These are phyloP conservation scores for Macrocentrus cingulum DNA, from an alignment of 1,140 invertebrate genomes.

Conservation along the genomic window DNA sequence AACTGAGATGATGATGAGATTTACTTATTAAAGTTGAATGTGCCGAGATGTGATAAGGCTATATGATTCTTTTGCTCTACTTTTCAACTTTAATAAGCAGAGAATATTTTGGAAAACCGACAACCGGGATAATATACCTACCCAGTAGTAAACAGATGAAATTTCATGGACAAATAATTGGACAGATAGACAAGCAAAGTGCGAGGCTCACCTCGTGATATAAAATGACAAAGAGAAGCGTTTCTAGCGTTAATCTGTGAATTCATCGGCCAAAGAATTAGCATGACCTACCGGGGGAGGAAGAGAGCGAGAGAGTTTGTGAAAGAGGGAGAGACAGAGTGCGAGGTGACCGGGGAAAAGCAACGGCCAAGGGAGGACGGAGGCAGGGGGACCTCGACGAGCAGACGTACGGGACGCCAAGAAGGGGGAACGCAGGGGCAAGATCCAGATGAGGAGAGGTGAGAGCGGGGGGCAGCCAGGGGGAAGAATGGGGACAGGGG, in stretches of 20 bases:
- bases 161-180: no score
- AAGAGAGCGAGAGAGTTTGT: constrained; percentile 19
- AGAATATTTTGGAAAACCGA: no score
- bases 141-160: no score
- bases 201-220: no score
- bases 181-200: no score
- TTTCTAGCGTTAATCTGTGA: constrained; percentile 33
- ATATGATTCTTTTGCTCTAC: no score
- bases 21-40: no score
- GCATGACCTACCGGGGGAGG: constrained; percentile 36
- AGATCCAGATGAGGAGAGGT: constrained; percentile 37
- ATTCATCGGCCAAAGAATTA: constrained; percentile 46
- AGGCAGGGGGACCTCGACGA: constrained; percentile 10
- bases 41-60: no score
- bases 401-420: constrained; percentile 36
- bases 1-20: no score
- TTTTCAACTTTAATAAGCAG: no score
- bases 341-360: constrained; percentile 20
- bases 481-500: constrained; percentile 33
- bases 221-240: constrained; percentile 24
- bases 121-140: no score
- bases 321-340: constrained; percentile 15
- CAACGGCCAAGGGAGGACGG: constrained; percentile 24
- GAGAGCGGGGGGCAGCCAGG: constrained; percentile 29
- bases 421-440: constrained; percentile 30